Percentiles rank a stretch among this genome's conserved stretches.
These are phyloP conservation scores for Mastigias papua DNA, from an alignment of 30 jellyfish, hydroid and myxozoan species.

Conservation along the genomic window DNA sequence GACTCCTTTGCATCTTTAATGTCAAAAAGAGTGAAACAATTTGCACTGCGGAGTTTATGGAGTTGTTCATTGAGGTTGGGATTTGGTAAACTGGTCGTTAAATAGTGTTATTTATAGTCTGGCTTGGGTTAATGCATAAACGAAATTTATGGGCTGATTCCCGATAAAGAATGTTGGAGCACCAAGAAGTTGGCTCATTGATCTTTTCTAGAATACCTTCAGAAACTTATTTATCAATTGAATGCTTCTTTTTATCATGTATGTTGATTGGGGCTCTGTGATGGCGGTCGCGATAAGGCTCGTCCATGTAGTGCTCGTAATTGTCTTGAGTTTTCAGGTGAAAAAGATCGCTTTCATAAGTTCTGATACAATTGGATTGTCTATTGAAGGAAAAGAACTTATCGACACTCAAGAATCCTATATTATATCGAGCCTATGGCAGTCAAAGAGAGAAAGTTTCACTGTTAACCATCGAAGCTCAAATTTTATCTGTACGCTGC, in stretches of 20 bases:
- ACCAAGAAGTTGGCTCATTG: not conserved
- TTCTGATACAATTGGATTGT: conserved; percentile 47
- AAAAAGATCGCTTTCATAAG: conserved; percentile 28
- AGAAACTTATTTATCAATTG: not conserved
- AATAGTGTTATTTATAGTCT: not conserved
- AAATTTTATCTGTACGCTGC: conserved; percentile 36
- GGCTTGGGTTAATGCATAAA: not conserved
- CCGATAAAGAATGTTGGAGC: not conserved
- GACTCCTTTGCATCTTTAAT: not conserved
- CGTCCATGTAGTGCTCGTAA: conserved; percentile 10
- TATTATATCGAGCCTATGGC: conserved; percentile 50
- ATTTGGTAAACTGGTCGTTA: not conserved
- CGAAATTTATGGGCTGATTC: not conserved
- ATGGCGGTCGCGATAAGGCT: conserved; percentile 1
- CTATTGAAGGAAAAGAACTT: conserved; percentile 40
- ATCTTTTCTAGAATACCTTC: not conserved
- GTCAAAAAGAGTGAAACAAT: not conserved
- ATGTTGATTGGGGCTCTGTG: not conserved
- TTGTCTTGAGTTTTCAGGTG: conserved; percentile 10
- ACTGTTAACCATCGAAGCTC: conserved; percentile 37
- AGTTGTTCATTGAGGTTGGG: not conserved
- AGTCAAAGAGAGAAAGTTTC: conserved; percentile 50
- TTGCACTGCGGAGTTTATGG: not conserved
- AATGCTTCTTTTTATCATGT: not conserved
- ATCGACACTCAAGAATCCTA: conserved; percentile 33